Base-by-base conservation (phyloP, 2,888 invertebrate genomes). In the Ormyrus labotus region DNA sequence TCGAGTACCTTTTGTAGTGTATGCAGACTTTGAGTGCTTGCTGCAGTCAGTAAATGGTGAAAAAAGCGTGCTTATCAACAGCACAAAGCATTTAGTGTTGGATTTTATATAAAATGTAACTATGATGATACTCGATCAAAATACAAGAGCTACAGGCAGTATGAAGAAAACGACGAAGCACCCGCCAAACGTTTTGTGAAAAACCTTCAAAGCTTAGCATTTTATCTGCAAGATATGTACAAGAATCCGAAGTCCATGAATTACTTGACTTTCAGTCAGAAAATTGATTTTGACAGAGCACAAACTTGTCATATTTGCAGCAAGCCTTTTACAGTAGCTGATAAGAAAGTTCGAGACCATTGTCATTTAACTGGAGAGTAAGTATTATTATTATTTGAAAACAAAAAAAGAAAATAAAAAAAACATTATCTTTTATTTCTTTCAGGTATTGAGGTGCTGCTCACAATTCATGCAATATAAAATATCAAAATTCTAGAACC, bases 1-100 rank as follows among this genome's bases (percentile, higher is more conserved):
- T 19, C 19, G 19, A 19, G 19, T 19, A 19, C 19, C 19, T 58
- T 58, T 58, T 63, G 48, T 77, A n/a, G 71, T 83, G 9, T 78
- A 78, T 34, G 76, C 78, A 0, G 81, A 83, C 19, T 63, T 82
- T 55, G 80, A 82, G 61, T 80, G 76, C 58, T 57, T 82, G 7
- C 50, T 78, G 47, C 58, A 74, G 47, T 67, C 81, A 47, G 2
- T 11, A 10, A 13, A 10, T 34, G 45, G 19, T 34, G 58, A 71
- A 13, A 57, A 67, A 19, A 19, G 1, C 13, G 13, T 57, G 72
- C 71, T 13, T 73, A 63, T 55, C 53, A 19, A 19, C 19, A 19
- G 19, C 19, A 19, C 19, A 19, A 19, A 19, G 19, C 19, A 19
- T 19, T 19, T 10, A 63, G 58, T 50, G n/a, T 63, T 64, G 64